These are phyloP conservation scores for Temnopleurus reevesii DNA, from an alignment of 53 echinoderm and acorn worm species.

Conservation along the genomic window DNA sequence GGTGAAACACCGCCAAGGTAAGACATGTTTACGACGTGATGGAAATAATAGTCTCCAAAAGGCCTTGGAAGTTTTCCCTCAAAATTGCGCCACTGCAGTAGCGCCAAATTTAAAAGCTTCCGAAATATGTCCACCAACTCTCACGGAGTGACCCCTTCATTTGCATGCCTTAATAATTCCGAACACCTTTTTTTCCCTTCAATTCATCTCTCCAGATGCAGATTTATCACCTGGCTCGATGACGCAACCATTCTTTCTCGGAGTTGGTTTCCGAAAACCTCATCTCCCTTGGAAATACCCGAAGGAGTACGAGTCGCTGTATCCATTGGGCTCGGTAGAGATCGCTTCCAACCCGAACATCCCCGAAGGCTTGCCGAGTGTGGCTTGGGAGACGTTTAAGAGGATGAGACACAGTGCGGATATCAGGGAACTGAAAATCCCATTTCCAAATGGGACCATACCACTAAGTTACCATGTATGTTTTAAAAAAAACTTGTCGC, in stretches of 20 bases:
- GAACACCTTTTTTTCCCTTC: background rate
- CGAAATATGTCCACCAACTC: too few relatives aligned
- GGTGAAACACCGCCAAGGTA: too few relatives aligned
- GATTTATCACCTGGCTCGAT: background rate
- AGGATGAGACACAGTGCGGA: slow-evolving; percentile 66
- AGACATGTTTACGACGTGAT: too few relatives aligned
- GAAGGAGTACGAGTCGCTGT: slow-evolving; percentile 71
- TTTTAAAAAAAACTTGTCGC: background rate
- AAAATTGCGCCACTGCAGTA: too few relatives aligned
- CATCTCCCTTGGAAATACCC: slow-evolving; percentile 93
- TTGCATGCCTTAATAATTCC: too few relatives aligned
- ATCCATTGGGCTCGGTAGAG: slow-evolving; percentile 74
- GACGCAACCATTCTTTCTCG: slow-evolving; percentile 79
- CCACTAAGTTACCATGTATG: slow-evolving; percentile 84
- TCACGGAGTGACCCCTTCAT: too few relatives aligned
- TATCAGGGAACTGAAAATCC: slow-evolving; percentile 55
- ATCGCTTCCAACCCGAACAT: slow-evolving; percentile 74
- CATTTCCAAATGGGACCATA: slow-evolving; percentile 80
- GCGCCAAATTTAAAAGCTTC: too few relatives aligned
- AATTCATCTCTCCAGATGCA: too few relatives aligned
- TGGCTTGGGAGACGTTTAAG: slow-evolving; percentile 74
- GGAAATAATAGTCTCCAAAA: too few relatives aligned
- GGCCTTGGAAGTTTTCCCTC: too few relatives aligned
- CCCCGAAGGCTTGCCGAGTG: slow-evolving; percentile 71
- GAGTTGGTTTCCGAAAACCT: slow-evolving; percentile 91